These are phyloP conservation scores for Rhinichthys osculus DNA, from an alignment of 2,797 vertebrate species.

Conservation along the genomic window DNA sequence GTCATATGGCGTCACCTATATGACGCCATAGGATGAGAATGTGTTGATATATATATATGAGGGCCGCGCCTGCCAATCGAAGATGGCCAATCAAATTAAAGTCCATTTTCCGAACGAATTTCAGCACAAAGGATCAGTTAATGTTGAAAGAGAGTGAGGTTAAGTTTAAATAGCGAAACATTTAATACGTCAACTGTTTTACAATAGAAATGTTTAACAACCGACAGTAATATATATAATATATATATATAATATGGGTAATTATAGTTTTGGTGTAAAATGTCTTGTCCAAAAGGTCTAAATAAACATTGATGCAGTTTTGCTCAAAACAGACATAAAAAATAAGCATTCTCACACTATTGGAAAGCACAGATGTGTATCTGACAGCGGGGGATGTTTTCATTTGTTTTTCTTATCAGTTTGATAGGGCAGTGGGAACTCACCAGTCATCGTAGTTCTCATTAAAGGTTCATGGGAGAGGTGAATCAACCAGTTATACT, in stretches of 20 bases:
- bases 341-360: slow-evolving; percentile 43
- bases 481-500: slow-evolving; percentile 43
- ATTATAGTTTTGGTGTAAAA: neutral
- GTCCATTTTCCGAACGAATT: too few relatives aligned
- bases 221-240: too few relatives aligned
- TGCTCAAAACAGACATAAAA: slow-evolving; percentile 15
- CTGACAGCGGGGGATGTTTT: slow-evolving; percentile 53
- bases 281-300: neutral
- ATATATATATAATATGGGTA: too few relatives aligned
- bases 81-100: too few relatives aligned
- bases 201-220: too few relatives aligned
- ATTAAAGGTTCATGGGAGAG: slow-evolving; percentile 63
- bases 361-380: slow-evolving; percentile 60
- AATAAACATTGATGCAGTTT: slow-evolving; percentile 2
- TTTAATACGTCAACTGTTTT: too few relatives aligned
- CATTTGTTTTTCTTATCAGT: slow-evolving; percentile 60
- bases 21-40: too few relatives aligned
- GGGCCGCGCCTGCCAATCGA: too few relatives aligned
- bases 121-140: too few relatives aligned
- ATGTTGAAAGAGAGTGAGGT: too few relatives aligned
- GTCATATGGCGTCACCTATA: too few relatives aligned
- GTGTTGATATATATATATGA: neutral
- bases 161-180: neutral
- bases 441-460: slow-evolving; percentile 44
- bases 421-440: slow-evolving; percentile 53